Percentiles rank a stretch among this genome's conserved stretches.
phyloP scores from a whole-genome alignment of 2,113 vertebrate species.

The Ptilonorhynchus violaceus region DNA sequence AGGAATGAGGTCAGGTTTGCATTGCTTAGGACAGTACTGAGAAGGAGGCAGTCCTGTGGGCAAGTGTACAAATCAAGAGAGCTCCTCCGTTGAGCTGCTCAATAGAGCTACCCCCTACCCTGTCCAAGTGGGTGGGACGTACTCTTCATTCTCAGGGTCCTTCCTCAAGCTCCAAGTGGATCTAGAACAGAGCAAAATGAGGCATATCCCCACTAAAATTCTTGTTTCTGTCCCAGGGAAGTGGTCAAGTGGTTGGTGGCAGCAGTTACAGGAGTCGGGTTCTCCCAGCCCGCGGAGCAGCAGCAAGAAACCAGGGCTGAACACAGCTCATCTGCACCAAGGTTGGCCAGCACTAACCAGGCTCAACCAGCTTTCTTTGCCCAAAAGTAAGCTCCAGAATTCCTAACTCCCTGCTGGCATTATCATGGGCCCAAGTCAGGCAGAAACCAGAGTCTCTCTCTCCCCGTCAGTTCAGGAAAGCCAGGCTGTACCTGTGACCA shows the following conservation, averaged over 20 bases:
- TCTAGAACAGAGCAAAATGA: background rate
- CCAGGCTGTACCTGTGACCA: background rate
- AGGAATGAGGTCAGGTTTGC: background rate
- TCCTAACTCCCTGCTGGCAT: background rate
- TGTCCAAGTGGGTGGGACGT: background rate
- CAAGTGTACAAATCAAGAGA: background rate
- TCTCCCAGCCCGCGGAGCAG: background rate
- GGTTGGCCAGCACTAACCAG: background rate
- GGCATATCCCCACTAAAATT: background rate
- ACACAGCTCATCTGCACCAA: background rate
- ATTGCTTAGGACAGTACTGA: background rate
- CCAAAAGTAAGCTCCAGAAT: conserved; percentile 50
- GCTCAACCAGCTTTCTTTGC: background rate
- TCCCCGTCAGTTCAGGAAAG: background rate
- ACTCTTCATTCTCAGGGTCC: background rate
- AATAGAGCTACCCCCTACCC: background rate
- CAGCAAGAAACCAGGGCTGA: background rate
- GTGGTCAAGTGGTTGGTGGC: conserved; percentile 85
- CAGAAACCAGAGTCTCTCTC: background rate
- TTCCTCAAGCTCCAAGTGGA: background rate
- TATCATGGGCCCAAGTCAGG: background rate
- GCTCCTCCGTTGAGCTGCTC: background rate
- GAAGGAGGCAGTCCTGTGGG: background rate
- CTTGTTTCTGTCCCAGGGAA: conserved; percentile 75
- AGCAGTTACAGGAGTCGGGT: conserved; percentile 62